Conservation (phyloP, 2,113 vertebrate species). For the Tiliqua scincoides region DNA sequence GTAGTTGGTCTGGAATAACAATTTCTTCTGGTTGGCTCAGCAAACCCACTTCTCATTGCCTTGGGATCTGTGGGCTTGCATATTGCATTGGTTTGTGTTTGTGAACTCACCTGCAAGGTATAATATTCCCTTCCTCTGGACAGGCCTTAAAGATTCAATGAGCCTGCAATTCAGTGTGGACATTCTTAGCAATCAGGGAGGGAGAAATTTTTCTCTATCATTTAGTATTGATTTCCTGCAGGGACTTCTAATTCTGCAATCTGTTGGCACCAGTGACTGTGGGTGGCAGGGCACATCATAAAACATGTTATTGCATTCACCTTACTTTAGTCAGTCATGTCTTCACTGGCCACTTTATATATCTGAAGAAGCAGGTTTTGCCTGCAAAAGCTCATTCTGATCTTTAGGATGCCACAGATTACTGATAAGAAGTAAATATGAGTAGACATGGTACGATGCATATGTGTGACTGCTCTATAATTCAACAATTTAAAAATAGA, state of each 20-base stretch:
- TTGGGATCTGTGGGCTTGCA: not conserved
- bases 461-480: not conserved
- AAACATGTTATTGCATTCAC: no score
- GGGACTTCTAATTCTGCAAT: not conserved
- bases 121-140: not conserved
- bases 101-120: not conserved
- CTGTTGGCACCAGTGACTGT: not conserved
- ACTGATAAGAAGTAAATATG: no score
- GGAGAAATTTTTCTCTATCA: not conserved
- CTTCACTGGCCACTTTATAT: no score
- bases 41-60: not conserved
- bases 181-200: not conserved
- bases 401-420: no score
- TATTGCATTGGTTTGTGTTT: not conserved
- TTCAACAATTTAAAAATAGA: not conserved
- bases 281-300: no score
- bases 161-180: not conserved
- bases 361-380: no score
- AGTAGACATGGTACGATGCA: not conserved
- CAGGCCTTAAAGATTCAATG: not conserved
- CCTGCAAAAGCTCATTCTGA: no score
- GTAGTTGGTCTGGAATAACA: not conserved
- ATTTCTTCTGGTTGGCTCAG: not conserved
- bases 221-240: not conserved
- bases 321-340: no score